These are phyloP conservation scores for Cryptophagus acutangulus DNA, from an alignment of 2,888 invertebrate species.

Conservation along the genomic window DNA sequence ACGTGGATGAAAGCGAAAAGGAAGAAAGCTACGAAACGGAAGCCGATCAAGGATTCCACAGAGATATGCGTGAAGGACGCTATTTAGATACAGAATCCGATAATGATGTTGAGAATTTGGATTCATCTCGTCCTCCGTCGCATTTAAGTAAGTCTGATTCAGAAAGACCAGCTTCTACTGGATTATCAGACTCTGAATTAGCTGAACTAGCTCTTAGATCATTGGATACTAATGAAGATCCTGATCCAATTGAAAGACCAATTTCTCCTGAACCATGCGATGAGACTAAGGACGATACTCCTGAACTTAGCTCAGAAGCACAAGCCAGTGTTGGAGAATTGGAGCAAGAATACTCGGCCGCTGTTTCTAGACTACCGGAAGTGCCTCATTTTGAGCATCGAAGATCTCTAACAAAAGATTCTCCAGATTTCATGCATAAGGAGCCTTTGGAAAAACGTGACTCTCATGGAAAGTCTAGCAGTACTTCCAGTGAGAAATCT, in stretches of 20 bases:
- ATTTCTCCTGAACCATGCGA: slow-evolving; percentile 51
- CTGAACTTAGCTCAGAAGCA: slow-evolving; percentile 41
- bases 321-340: slow-evolving; percentile 45
- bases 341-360: slow-evolving; percentile 46
- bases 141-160: slow-evolving; percentile 44
- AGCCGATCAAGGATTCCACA: slow-evolving; percentile 47
- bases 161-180: slow-evolving; percentile 41
- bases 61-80: slow-evolving; percentile 44
- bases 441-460: slow-evolving; percentile 40
- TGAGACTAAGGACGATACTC: slow-evolving; percentile 44
- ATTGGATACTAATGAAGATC: slow-evolving; percentile 39
- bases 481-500: slow-evolving; percentile 47
- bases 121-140: slow-evolving; percentile 31
- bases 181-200: slow-evolving; percentile 46
- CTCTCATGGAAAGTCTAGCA: slow-evolving; percentile 43
- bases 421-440: slow-evolving; percentile 36
- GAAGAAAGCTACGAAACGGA: slow-evolving; percentile 48
- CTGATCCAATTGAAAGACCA: slow-evolving; percentile 53
- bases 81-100: slow-evolving; percentile 38
- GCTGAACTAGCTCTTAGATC: slow-evolving; percentile 43
- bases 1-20: slow-evolving; percentile 45
- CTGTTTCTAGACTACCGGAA: slow-evolving; percentile 30
- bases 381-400: slow-evolving; percentile 28
- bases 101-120: slow-evolving; percentile 28
- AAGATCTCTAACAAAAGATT: slow-evolving; percentile 43